Evolutionary conservation across 1,140 invertebrate genomes (phyloP), one percentile per base, ranked within the genome.

Genomic region (Papilio polyxenes): DNA sequence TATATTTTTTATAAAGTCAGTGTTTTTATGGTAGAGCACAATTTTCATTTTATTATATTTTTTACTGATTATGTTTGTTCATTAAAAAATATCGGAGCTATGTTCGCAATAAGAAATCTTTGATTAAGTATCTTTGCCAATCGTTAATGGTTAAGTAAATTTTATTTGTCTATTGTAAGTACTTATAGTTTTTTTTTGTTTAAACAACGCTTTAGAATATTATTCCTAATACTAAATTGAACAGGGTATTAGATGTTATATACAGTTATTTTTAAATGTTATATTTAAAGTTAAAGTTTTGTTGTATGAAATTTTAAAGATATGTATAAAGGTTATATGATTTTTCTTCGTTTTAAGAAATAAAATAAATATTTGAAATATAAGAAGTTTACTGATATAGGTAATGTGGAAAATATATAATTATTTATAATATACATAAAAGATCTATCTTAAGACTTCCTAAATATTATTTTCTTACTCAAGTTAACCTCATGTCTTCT

Each of bases 201-300:
- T 37, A 69, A 37, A 37, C 20, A 31, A 31, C 1, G 62, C 20
- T 40, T 15, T 11, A 72, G 6, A 72, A 37, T 37, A 72, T 37
- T 65, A 65, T 65, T 72, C 65, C 65, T 72, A 72, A 15, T 72
- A 37, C 37, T 37, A 72, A 72, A 37, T 72, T 72, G 81, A 74
- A 85, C 84, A 85, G 84, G 84, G 84, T 85, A 85, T 82, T 85
- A 85, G 81, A 76, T 44, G 59, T 37, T 80, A 75, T 53, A 74
- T 17, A 49, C 15, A 49, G 13, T 51, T 72, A 44, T 37, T 72
- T 37, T 37, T 37, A 69, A 72, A 72, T 72, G 6, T 40, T 5
- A 56, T 56, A n/a, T 17, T 13, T 56, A 72, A 72, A 37, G 31
- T 72, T 69, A 69, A 31, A 10, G 62, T 69, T 72, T 37, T 72